phyloP scores from a whole-genome alignment of 2,113 vertebrate genomes.

The Petrocephalus zakoni region DNA sequence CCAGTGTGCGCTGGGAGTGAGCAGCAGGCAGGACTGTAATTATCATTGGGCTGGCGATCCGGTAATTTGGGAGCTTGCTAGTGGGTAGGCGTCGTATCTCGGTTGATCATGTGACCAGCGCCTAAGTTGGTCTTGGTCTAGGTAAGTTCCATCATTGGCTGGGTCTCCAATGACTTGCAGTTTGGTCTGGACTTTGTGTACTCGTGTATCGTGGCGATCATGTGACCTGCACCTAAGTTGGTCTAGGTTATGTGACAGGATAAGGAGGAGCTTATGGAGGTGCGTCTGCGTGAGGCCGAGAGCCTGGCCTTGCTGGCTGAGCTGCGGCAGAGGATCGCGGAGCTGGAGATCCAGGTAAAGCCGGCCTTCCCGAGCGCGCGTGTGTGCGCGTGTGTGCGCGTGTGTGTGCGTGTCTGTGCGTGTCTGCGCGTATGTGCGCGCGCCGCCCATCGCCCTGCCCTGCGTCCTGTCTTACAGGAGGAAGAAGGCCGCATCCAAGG shows the following conservation, averaged over 20 bases:
- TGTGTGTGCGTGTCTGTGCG: constrained; percentile 6
- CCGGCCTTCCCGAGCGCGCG: background rate
- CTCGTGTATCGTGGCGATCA: background rate
- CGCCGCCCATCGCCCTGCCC: background rate
- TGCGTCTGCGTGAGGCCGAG: constrained; percentile 83
- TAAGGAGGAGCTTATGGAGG: constrained; percentile 92
- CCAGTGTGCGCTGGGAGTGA: background rate
- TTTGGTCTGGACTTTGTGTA: too few relatives aligned
- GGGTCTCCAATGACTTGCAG: too few relatives aligned
- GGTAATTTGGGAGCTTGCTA: background rate
- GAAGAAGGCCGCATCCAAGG: constrained; percentile 88
- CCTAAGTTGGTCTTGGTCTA: background rate
- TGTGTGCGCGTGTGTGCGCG: constrained; percentile 9
- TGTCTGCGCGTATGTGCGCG: background rate
- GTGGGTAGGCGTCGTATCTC: background rate
- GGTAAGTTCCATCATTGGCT: too few relatives aligned
- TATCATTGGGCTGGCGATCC: background rate
- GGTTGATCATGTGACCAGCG: background rate
- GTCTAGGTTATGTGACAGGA: constrained; percentile 54
- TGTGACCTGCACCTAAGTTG: background rate
- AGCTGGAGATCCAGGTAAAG: constrained; percentile 89
- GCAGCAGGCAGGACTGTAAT: background rate
- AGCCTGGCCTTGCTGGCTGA: constrained; percentile 87
- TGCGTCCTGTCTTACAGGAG: constrained; percentile 55
- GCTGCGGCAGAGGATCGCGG: constrained; percentile 80